Conservation (phyloP, 2,888 invertebrate genomes). For the Polylopha cassiicola region DNA sequence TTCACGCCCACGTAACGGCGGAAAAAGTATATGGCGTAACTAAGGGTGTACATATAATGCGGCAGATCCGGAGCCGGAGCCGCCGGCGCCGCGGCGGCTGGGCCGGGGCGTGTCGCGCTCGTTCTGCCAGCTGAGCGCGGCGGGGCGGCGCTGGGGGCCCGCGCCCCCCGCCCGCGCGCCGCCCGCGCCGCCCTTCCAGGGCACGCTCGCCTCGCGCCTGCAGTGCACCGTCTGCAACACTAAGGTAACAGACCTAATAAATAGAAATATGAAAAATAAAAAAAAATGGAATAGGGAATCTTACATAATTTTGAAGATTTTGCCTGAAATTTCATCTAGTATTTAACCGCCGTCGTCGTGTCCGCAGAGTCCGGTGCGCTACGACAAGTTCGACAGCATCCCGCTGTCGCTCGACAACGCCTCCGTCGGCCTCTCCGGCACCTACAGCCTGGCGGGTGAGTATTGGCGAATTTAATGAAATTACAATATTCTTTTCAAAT, state of each 20-base stretch:
- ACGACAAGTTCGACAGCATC: constrained; percentile 94
- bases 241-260: constrained; percentile 54
- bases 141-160: constrained; percentile 60
- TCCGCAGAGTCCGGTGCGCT: constrained; percentile 87
- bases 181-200: constrained; percentile 63
- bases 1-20: no score
- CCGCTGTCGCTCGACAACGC: constrained; percentile 86
- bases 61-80: constrained; percentile 39
- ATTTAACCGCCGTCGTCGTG: constrained; percentile 6
- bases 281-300: no score
- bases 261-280: no score
- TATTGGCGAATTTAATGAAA: no score
- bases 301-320: no score
- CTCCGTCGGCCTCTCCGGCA: constrained; percentile 76
- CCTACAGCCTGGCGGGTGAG: constrained; percentile 72
- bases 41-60: no score
- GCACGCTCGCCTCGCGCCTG: constrained; percentile 62
- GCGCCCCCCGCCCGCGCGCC: constrained; percentile 51
- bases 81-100: constrained; percentile 48
- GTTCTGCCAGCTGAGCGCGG: constrained; percentile 68
- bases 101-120: constrained; percentile 67
- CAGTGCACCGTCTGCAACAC: constrained; percentile 66
- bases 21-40: no score
- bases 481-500: no score
- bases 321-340: no score